phyloP scores from a whole-genome alignment of 2,888 invertebrate genomes.

The Melanostoma scalare region DNA sequence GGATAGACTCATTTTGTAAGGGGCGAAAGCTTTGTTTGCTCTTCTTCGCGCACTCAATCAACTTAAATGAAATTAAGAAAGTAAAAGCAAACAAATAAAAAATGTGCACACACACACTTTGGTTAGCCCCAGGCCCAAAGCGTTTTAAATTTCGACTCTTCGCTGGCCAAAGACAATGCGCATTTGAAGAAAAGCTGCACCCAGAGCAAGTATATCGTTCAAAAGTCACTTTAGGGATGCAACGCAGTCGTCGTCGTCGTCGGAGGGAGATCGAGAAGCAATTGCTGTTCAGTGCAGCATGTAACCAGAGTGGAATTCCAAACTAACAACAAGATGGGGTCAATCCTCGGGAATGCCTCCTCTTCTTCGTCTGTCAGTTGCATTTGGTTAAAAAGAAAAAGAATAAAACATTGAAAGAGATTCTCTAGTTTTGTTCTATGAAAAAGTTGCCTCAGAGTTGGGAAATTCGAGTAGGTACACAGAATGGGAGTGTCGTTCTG shows the following conservation, averaged over 20 bases:
- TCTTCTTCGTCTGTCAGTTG: conserved; percentile 32
- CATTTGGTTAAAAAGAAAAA: conserved; percentile 3
- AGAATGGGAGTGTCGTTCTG: neutral
- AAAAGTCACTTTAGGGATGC: conserved; percentile 6
- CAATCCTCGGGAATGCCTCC: conserved; percentile 33
- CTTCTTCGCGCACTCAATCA: conserved; percentile 63
- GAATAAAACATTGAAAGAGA: too few species aligned
- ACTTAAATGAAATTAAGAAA: conserved; percentile 43
- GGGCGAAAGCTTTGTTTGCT: conserved; percentile 38
- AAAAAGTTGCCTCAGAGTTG: conserved; percentile 1
- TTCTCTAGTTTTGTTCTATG: too few species aligned
- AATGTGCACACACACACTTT: neutral
- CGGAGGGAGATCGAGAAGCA: conserved; percentile 43
- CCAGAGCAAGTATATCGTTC: neutral
- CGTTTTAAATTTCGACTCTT: conserved; percentile 3
- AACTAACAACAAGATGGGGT: conserved; percentile 30
- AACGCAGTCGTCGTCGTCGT: neutral
- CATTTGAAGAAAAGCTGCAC: neutral
- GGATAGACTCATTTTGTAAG: conserved; percentile 37
- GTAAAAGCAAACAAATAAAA: conserved; percentile 19
- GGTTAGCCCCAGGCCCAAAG: neutral
- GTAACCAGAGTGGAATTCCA: conserved; percentile 44
- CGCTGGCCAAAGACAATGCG: conserved; percentile 32
- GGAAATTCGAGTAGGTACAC: neutral
- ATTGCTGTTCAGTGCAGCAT: conserved; percentile 43